Conservation (phyloP, 2,888 invertebrate genomes). For the Octonoba sinensis region DNA sequence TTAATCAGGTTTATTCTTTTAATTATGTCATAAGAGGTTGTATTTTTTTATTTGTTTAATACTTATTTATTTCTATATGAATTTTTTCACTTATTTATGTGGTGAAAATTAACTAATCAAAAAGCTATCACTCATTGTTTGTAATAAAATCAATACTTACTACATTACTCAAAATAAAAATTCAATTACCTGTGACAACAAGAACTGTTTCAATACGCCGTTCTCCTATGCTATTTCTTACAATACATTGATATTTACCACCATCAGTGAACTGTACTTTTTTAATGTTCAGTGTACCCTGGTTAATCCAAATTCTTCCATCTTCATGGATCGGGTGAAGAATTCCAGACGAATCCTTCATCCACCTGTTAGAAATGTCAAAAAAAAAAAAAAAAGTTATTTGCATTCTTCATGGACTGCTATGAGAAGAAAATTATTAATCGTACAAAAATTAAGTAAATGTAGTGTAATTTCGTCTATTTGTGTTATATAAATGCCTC, state of each 20-base stretch:
- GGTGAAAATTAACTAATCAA: too few relatives aligned
- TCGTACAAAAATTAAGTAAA: too few relatives aligned
- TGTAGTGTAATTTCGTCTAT: too few relatives aligned
- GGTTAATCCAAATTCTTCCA: conserved; percentile 34
- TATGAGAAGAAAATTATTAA: too few relatives aligned
- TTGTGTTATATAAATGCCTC: too few relatives aligned
- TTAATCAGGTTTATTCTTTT: not conserved
- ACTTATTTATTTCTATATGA: not conserved
- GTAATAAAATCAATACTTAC: too few relatives aligned
- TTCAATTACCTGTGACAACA: conserved; percentile 50
- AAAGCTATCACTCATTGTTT: too few relatives aligned
- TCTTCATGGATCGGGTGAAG: conserved; percentile 34
- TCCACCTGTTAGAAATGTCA: conserved; percentile 28
- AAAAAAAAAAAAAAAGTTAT: too few relatives aligned
- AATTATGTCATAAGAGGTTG: not conserved
- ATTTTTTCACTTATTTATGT: too few relatives aligned
- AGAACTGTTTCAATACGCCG: conserved; percentile 43
- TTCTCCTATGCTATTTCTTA: conserved; percentile 49
- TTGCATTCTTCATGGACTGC: too few relatives aligned
- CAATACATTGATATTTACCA: conserved; percentile 56
- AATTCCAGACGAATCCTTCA: conserved; percentile 48
- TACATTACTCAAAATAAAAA: too few relatives aligned
- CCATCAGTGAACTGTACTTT: conserved; percentile 31
- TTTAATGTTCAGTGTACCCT: conserved; percentile 48
- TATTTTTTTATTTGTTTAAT: not conserved